Evolutionary conservation across 1,140 invertebrate species (phyloP), one percentile per base, ranked within the genome.

Genomic region (Drosophila willistoni): DNA sequence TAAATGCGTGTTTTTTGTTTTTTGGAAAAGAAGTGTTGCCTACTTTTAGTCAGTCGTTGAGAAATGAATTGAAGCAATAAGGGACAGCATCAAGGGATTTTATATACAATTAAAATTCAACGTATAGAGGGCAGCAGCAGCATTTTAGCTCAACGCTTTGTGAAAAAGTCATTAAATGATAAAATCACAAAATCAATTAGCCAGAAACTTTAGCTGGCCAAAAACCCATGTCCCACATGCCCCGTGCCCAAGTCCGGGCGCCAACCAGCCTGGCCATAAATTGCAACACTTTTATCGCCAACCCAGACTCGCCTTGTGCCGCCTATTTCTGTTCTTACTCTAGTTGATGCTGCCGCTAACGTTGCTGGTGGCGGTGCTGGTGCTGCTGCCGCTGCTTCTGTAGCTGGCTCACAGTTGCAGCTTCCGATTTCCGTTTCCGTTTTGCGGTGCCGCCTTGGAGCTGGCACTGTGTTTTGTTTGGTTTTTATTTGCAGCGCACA

Each of bases 131-230:
- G 19, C 19, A 56, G 44, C 29, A 39, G 33, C 36, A 51, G 39
- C 59, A 56, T 71, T 77, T 81, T 55, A 68, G 72, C 63, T 57
- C 51, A 78, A 72, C 69, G 81, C 79, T 86, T 71, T 75, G 57
- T 68, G 77, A 78, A 89, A 87, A 89, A 89, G 85, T 89, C 84
- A 89, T 89, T 89, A 89, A 89, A 89, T 89, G 84, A 89, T 89
- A 90, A 89, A 89, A 89, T 89, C 84, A 69, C 84, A 89, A 89
- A 89, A 89, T 89, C 84, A 89, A 89, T 89, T 89, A 89, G 84
- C 84, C 74, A 89, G 80, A 89, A 89, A 89, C 80, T 89, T 89
- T 81, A 81, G 77, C 74, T 68, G 67, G 36, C 67, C 67, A 54
- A 62, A 62, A 44, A 34, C 57, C 54, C 36, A 44, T 47, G 41